Evolutionary conservation across 2,888 invertebrate genomes (phyloP).

Genomic region (Holacanthella duospinosa): DNA sequence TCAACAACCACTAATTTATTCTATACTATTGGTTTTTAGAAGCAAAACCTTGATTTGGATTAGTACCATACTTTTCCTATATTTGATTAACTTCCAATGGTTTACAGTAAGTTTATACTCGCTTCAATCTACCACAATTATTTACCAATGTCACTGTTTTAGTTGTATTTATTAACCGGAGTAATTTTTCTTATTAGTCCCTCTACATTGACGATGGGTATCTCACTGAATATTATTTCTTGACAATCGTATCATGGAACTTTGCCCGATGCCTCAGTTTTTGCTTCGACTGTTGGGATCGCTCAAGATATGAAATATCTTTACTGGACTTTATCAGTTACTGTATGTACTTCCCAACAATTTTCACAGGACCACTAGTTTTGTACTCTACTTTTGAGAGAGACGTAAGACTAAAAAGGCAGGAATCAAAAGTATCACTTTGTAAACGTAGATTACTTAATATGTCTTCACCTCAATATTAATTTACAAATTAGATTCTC

Average conservation of each 20-base stretch:
- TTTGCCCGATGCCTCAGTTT: conserved; percentile 59
- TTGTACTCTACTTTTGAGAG: conserved; percentile 58
- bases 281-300: conserved; percentile 49
- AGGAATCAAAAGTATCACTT: conserved; percentile 6
- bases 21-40: conserved; percentile 44
- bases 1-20: conserved; percentile 50
- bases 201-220: background rate
- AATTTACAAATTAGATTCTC: background rate
- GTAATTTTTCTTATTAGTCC: conserved; percentile 4
- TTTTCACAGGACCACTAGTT: conserved; percentile 74
- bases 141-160: background rate
- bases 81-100: conserved; percentile 46
- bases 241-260: conserved; percentile 56
- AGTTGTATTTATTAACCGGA: conserved; percentile 2
- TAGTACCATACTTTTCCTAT: conserved; percentile 46
- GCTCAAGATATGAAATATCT: conserved; percentile 22
- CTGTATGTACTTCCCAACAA: conserved; percentile 69
- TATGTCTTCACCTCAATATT: too few relatives aligned
- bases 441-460: too few relatives aligned
- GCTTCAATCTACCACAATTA: background rate
- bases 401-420: conserved; percentile 42
- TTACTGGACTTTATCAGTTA: conserved; percentile 56
- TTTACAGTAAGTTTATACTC: conserved; percentile 14
- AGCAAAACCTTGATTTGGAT: conserved; percentile 50
- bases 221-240: conserved; percentile 44